Base-by-base conservation (phyloP, 2,888 invertebrate genomes). In the Coleophora flavipennella region DNA sequence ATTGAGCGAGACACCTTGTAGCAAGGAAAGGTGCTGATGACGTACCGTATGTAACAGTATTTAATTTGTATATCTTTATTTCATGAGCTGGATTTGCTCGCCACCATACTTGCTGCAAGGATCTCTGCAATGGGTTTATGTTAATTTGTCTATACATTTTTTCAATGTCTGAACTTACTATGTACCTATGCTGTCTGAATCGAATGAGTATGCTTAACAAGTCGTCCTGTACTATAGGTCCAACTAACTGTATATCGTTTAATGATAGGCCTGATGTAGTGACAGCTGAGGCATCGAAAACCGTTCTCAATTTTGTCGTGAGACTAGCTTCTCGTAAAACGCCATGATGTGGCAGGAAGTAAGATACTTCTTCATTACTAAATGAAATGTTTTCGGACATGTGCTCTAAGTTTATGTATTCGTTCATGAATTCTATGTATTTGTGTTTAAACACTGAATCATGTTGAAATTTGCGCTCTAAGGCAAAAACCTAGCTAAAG, bases 21-120 rank as follows among this genome's bases (percentile, higher is more conserved):
- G 52, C 53, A 2, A 56, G 39, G 42, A 42, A 59, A 0, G 53
- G 52, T 1, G 57, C 54, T 31, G 51, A 50, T 0, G 56, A 51
- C 1, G 49, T 50, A 8, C 49, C 51, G 33, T 50, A 51, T 0
- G 46, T 51, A 0, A 50, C 48, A 1, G 48, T 48, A 34, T 53
- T 50, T 9, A 51, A 27, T 10, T 40, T 10, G 34, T 38, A 45
- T 1, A 13, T 11, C 10, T 46, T 33, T 2, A 53, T 7, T 0
- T 39, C 40, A 9, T 40, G 13, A 1, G 35, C 35, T 1, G 45
- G 35, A 27, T 46, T 26, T 12, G 39, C 27, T 32, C 49, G 45
- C 51, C 49, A 49, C 7, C 20, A 12, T 2, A 41, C 37, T n/a
- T 25, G 29, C 26, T 41, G 41, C 11, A 38, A 36, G 38, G 40